These are phyloP conservation scores for Adrianichthys oophorus DNA, from an alignment of 2,797 vertebrate genomes.

Conservation along the genomic window DNA sequence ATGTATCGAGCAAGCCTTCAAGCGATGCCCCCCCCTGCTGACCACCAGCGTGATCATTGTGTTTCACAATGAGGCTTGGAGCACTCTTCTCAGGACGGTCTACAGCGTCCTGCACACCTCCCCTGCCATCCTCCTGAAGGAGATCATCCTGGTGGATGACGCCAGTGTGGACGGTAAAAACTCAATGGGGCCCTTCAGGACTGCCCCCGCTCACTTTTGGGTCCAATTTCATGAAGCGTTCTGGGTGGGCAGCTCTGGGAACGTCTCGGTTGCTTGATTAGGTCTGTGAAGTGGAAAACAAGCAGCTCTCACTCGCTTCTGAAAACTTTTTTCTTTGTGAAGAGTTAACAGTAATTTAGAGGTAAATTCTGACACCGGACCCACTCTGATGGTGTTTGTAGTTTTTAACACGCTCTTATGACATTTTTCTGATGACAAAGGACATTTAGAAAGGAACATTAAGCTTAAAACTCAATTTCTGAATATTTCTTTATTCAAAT, in stretches of 20 bases:
- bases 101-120: slow-evolving; percentile 97
- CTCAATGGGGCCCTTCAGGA: slow-evolving; percentile 31
- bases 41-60: slow-evolving; percentile 97
- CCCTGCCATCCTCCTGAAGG: slow-evolving; percentile 92
- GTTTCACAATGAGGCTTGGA: slow-evolving; percentile 99
- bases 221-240: slow-evolving; percentile 53
- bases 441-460: too few relatives aligned
- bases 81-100: slow-evolving; percentile 93
- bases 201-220: slow-evolving; percentile 38
- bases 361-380: too few relatives aligned
- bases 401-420: too few relatives aligned
- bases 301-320: slow-evolving; percentile 47
- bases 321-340: slow-evolving; percentile 60
- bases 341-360: slow-evolving; percentile 10
- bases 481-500: too few relatives aligned
- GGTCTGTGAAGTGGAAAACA: slow-evolving; percentile 55
- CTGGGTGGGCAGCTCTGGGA: slow-evolving; percentile 51
- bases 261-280: slow-evolving; percentile 29
- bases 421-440: too few relatives aligned
- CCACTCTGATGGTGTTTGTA: too few relatives aligned
- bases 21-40: slow-evolving; percentile 89
- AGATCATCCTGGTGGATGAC: slow-evolving; percentile 98
- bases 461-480: too few relatives aligned
- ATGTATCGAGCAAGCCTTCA: slow-evolving; percentile 97
- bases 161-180: slow-evolving; percentile 93